Evolutionary conservation across 2,113 vertebrate genomes (phyloP).

Genomic region (Pseudopipra pipra): DNA sequence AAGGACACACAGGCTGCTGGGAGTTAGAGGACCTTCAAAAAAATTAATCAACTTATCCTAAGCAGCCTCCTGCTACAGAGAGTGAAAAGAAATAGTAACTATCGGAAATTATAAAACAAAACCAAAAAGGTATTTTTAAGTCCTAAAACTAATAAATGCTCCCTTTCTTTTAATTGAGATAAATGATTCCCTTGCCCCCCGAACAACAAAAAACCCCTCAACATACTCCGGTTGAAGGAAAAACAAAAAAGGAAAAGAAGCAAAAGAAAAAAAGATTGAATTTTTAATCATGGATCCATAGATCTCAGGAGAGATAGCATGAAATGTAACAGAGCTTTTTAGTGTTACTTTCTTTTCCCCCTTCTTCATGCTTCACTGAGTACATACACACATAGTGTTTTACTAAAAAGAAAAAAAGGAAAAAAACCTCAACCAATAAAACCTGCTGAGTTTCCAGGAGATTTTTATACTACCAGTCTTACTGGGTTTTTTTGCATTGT

Average conservation of each 20-base stretch:
- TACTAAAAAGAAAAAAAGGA: not conserved
- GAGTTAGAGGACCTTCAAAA: not conserved
- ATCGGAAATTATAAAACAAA: not conserved
- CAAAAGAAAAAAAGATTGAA: not conserved
- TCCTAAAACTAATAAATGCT: not conserved
- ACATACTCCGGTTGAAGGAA: accelerated
- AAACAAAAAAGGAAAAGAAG: not conserved
- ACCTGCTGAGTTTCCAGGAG: not conserved
- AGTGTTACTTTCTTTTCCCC: not conserved
- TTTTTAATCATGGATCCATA: not conserved
- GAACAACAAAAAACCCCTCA: not conserved
- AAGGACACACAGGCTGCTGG: not conserved
- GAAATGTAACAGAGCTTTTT: not conserved
- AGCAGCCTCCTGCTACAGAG: not conserved
- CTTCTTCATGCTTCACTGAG: not conserved
- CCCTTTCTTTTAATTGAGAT: not conserved
- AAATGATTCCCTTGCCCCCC: accelerated
- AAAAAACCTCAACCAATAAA: not conserved
- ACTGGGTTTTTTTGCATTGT: not conserved
- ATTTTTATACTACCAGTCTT: not conserved
- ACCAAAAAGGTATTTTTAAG: not conserved
- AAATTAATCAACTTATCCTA: accelerated
- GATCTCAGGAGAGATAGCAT: not conserved
- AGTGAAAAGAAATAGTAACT: not conserved
- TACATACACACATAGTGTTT: not conserved